Evolutionary conservation across 2,797 vertebrate species (phyloP).

Genomic region (Sciaenops ocellatus): DNA sequence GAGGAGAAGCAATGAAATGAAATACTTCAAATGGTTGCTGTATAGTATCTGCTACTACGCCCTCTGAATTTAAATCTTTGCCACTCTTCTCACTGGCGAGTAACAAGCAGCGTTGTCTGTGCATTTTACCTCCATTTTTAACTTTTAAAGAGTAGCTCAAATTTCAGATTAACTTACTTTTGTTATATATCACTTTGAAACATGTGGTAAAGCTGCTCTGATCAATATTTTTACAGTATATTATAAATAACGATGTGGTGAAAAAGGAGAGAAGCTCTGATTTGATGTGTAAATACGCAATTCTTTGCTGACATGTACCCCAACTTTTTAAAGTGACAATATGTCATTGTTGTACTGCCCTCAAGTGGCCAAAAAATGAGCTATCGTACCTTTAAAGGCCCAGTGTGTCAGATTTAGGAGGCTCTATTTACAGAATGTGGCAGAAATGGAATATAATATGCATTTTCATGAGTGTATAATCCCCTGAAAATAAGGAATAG

Average conservation of each 20-base stretch:
- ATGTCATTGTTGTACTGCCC: neutral
- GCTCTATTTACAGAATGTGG: too few species aligned
- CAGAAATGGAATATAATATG: too few species aligned
- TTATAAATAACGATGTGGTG: neutral
- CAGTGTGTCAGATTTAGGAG: too few species aligned
- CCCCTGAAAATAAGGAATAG: too few species aligned
- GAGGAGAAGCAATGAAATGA: constrained; percentile 3
- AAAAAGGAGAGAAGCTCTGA: too few species aligned
- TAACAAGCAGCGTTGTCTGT: neutral
- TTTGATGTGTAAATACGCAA: neutral
- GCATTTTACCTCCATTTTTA: too few species aligned
- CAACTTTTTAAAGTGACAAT: neutral
- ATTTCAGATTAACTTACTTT: neutral
- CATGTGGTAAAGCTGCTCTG: neutral
- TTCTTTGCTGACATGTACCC: neutral
- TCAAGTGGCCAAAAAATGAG: neutral
- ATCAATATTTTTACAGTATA: neutral
- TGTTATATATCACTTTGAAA: neutral
- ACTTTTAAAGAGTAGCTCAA: neutral
- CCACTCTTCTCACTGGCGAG: neutral
- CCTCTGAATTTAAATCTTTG: constrained; percentile 3
- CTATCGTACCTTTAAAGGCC: neutral
- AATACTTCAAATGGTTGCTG: constrained; percentile 1
- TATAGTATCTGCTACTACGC: neutral
- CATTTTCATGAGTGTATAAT: too few species aligned